Percentiles rank a stretch among this genome's conserved stretches.
phyloP scores from a whole-genome alignment of 2,113 vertebrate genomes.

The Numida meleagris region DNA sequence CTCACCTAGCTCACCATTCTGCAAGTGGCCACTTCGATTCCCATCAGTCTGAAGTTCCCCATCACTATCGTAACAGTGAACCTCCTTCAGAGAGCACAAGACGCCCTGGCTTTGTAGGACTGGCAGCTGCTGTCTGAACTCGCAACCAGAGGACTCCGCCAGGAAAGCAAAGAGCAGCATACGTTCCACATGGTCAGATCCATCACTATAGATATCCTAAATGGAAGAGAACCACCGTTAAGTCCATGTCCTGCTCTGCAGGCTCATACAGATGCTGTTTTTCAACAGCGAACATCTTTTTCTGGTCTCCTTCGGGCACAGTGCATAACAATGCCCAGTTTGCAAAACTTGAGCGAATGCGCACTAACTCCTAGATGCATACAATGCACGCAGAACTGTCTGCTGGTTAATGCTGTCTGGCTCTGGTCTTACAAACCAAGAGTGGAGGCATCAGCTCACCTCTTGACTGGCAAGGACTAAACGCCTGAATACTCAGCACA shows the following conservation, averaged over 20 bases:
- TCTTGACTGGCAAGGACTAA: neutral
- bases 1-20: conserved; percentile 13
- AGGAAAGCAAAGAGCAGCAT: conserved; percentile 72
- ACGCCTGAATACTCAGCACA: neutral
- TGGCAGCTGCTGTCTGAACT: conserved; percentile 58
- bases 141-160: neutral
- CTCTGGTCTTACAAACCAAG: neutral
- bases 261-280: rapidly evolving
- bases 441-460: neutral
- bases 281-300: neutral
- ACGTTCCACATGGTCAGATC: conserved; percentile 3
- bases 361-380: neutral
- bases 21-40: conserved; percentile 25
- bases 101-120: neutral
- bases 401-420: neutral
- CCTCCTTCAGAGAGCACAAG: rapidly evolving
- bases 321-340: neutral
- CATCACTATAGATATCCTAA: neutral
- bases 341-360: neutral
- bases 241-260: neutral
- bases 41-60: conserved; percentile 77
- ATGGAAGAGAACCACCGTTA: neutral
- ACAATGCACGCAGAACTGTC: neutral
- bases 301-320: neutral
- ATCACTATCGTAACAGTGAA: neutral